Base-by-base conservation (phyloP, 2,888 invertebrate species). In the Troilus luridus region DNA sequence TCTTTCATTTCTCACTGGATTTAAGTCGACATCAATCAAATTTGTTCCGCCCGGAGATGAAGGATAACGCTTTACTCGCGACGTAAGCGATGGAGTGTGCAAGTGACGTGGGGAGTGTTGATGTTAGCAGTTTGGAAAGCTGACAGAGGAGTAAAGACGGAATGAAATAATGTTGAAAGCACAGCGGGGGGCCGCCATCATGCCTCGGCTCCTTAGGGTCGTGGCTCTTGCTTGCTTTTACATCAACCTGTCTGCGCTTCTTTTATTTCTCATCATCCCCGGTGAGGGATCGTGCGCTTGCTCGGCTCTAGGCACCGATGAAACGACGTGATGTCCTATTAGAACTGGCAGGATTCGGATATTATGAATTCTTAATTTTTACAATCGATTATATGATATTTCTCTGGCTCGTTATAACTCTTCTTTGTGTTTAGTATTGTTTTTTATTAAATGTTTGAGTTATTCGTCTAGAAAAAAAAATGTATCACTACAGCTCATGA, bases 51-150 rank as follows among this genome's bases (percentile, higher is more conserved):
- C 7, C 17, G 17, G 27, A 8, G 27, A 8, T 41, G 72, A 77
- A 77, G 72, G 14, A 77, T 77, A 27, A 77, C 27, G 72, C 72
- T 77, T 41, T 41, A 27, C 72, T 19, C 14, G 7, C 7, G 17
- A 17, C 41, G 72, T 77, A 77, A 77, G 41, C 72, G 41, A 77
- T 77, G 27, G 72, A 8, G 72, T 77, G 72, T 77, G 72, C 41
- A 77, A 77, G 72, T 77, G 72, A 77, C 72, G 72, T 77, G 41
- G 72, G 72, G 72, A 77, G 72, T 77, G 72, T 77, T 77, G 72
- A 77, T 77, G 72, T 41, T 77, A 77, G 72, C 72, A 77, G 72
- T 77, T 77, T 77, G 72, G 72, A 77, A 77, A 19, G 27, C 72
- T 77, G 72, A 77, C 72, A 77, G 72, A 41, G 27, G 41, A 27